Percentiles rank a stretch among this genome's conserved stretches.
Conservation (phyloP, 2,113 vertebrate genomes). For the Sterrhoptilus dennistouni region DNA sequence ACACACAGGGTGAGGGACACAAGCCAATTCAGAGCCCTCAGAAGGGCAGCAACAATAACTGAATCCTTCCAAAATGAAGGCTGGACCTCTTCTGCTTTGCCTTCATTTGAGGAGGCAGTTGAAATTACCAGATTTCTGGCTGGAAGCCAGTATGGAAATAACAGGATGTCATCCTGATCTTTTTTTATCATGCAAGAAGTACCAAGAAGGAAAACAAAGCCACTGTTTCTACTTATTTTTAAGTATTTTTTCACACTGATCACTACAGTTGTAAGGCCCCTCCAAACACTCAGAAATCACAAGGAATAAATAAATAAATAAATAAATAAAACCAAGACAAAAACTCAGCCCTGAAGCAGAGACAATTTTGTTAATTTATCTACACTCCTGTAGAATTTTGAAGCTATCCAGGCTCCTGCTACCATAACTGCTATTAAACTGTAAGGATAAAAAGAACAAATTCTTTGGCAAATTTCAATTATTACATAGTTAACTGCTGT, state of each 20-base stretch:
- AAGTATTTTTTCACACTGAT: background rate
- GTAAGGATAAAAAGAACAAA: background rate
- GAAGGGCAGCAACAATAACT: background rate
- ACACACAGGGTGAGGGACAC: background rate
- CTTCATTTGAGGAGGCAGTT: background rate
- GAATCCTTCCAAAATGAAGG: background rate
- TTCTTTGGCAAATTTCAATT: conserved; percentile 13
- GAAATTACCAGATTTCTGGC: background rate
- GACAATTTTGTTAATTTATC: background rate
- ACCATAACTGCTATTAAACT: background rate
- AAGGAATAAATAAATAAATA: background rate
- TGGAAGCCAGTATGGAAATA: background rate
- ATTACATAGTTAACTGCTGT: background rate
- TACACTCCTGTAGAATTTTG: background rate
- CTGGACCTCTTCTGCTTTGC: background rate
- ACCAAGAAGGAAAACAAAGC: background rate
- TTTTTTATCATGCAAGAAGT: background rate
- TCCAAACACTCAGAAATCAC: background rate
- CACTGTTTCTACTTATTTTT: background rate
- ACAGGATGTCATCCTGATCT: background rate
- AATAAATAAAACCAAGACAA: background rate
- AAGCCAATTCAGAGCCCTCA: background rate
- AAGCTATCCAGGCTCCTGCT: background rate
- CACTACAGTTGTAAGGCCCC: background rate
- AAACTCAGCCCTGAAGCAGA: background rate